Conservation (phyloP, 2,888 invertebrate genomes). For the Lithosia quadra region DNA sequence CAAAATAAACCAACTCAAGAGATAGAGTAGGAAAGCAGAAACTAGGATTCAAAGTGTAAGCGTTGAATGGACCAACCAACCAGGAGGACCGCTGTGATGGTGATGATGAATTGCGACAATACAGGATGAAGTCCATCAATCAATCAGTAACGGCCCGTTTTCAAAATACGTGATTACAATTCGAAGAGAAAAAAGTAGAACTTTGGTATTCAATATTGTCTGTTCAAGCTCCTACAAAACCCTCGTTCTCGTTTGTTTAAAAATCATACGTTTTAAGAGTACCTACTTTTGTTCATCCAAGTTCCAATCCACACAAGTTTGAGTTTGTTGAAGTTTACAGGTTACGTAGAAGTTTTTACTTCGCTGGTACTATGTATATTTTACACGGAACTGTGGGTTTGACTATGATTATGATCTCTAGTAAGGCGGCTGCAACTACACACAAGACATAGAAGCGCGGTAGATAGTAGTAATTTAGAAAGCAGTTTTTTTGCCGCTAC, state of each 20-base stretch:
- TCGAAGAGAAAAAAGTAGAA: too few relatives aligned
- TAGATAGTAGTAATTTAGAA: conserved; percentile 82
- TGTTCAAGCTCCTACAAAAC: not conserved
- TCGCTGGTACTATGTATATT: conserved; percentile 63
- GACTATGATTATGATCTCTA: conserved; percentile 73
- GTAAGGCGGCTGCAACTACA: conserved; percentile 70
- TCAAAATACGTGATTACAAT: too few relatives aligned
- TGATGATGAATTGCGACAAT: not conserved
- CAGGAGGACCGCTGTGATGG: not conserved
- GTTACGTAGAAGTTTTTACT: conserved; percentile 51
- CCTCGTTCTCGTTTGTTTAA: too few relatives aligned
- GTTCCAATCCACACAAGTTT: not conserved
- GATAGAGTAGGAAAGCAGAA: not conserved
- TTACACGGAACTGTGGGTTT: conserved; percentile 72
- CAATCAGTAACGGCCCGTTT: too few relatives aligned
- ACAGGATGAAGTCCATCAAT: not conserved
- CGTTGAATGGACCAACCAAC: not conserved
- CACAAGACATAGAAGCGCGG: conserved; percentile 62
- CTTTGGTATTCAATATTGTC: too few relatives aligned
- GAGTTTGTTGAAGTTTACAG: conserved; percentile 24
- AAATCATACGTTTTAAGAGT: not conserved
- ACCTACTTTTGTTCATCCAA: not conserved
- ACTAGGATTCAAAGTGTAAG: not conserved
- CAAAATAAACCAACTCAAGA: not conserved
- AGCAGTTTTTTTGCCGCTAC: conserved; percentile 79